Conservation (phyloP, 1,140 invertebrate genomes). For the Lamellibrachia luymesi region DNA sequence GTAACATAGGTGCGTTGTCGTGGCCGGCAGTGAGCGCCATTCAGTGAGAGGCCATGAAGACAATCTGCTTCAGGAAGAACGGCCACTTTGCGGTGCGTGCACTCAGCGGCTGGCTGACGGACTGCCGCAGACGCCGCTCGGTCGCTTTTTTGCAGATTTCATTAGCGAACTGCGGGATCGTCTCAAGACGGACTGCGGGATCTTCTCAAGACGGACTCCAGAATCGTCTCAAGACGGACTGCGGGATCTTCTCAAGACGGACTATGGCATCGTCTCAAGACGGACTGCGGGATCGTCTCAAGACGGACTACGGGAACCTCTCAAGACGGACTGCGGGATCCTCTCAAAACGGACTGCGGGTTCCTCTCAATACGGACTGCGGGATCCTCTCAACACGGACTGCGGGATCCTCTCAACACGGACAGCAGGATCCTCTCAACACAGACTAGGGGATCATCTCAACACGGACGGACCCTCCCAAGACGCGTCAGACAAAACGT, state of each 20-base stretch:
- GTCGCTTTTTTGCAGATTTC: neutral
- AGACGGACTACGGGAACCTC: neutral
- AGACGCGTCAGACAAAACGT: no score
- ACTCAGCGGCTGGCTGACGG: neutral
- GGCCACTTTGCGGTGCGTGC: neutral
- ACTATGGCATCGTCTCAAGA: no score
- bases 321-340: neutral
- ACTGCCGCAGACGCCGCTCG: neutral
- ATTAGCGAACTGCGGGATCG: neutral
- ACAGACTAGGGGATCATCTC: neutral
- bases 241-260: no score
- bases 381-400: no score
- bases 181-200: neutral
- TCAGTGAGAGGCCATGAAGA: neutral
- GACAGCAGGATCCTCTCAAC: no score
- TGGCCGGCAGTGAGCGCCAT: neutral
- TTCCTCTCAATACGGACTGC: no score
- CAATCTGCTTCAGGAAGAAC: neutral
- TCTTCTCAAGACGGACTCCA: no score
- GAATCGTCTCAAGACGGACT: no score
- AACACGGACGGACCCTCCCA: neutral
- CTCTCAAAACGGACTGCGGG: no score
- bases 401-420: neutral
- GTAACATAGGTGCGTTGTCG: neutral
- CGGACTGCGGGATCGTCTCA: no score